These are phyloP conservation scores for Oligia fasciuncula DNA, from an alignment of 2,888 invertebrate species.

Conservation along the genomic window DNA sequence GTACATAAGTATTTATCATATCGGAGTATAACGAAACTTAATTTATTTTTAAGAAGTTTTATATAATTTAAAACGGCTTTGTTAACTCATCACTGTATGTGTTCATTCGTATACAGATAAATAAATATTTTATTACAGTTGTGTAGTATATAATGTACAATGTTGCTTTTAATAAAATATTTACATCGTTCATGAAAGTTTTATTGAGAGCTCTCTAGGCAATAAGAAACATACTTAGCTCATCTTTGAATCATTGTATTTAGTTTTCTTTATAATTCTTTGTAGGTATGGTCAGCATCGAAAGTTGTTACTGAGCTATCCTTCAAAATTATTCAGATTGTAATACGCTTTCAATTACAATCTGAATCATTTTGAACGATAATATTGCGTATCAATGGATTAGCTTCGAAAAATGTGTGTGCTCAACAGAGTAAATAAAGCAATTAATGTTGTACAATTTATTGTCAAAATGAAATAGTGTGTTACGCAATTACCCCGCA, in stretches of 20 bases:
- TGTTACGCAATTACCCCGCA: not conserved
- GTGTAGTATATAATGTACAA: slow-evolving; percentile 67
- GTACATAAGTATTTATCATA: not conserved
- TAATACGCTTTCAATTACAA: not conserved
- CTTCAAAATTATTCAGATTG: too few relatives aligned
- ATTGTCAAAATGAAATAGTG: not conserved
- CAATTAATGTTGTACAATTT: not conserved
- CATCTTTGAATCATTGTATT: not conserved
- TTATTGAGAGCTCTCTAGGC: slow-evolving; percentile 13
- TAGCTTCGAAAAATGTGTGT: too few relatives aligned
- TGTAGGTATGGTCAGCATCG: not conserved
- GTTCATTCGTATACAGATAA: slow-evolving; percentile 59
- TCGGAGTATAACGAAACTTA: slow-evolving; percentile 14
- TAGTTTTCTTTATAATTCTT: not conserved
- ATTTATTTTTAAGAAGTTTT: slow-evolving; percentile 33
- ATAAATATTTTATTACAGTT: slow-evolving; percentile 62
- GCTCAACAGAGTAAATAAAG: not conserved
- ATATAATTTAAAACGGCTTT: slow-evolving; percentile 37
- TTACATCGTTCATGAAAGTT: slow-evolving; percentile 55
- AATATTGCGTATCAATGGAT: too few relatives aligned
- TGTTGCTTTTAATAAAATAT: slow-evolving; percentile 66
- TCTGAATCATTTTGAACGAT: not conserved
- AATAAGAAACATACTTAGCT: not conserved
- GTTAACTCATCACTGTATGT: slow-evolving; percentile 52
- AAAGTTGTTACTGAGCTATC: not conserved